Percentiles rank a stretch among this genome's conserved stretches.
Conservation (phyloP, 2,797 vertebrate species). For the Pterois miles region DNA sequence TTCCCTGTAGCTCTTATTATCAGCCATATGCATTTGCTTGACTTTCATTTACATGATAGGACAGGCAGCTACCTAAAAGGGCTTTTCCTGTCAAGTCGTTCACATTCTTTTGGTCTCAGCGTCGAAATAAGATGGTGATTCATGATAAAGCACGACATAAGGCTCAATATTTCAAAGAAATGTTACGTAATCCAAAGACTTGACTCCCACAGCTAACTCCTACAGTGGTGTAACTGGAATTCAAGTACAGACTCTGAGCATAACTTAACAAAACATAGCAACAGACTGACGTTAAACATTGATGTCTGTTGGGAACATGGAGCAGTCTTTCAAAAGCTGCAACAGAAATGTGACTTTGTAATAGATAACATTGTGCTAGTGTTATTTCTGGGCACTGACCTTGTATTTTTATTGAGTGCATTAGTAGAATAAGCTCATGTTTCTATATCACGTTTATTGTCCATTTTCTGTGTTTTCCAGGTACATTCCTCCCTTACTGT, state of each 20-base stretch:
- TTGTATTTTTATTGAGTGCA: background rate
- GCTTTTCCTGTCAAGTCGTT: constrained; percentile 14
- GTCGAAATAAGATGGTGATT: constrained; percentile 26
- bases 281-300: background rate
- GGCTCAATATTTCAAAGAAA: constrained; percentile 21
- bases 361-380: constrained; percentile 1
- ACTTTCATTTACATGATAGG: background rate
- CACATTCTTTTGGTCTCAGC: background rate
- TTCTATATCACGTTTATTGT: constrained; percentile 13
- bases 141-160: constrained; percentile 18
- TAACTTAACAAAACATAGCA: constrained; percentile 29
- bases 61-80: background rate
- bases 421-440: background rate
- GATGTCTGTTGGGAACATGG: background rate
- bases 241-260: background rate
- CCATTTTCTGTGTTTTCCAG: constrained; percentile 70
- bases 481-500: constrained; percentile 96
- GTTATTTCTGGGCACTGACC: background rate
- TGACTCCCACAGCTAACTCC: constrained; percentile 50
- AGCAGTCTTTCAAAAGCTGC: background rate
- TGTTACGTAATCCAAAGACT: constrained; percentile 41
- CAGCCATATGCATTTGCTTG: background rate
- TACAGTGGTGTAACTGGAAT: constrained; percentile 33
- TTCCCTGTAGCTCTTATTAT: background rate
- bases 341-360: constrained; percentile 16